A percentile compares a stretch with the other conserved stretches of the same genome.
phyloP scores from a whole-genome alignment of 2,888 invertebrate genomes.

The Drosophila emarginata region DNA sequence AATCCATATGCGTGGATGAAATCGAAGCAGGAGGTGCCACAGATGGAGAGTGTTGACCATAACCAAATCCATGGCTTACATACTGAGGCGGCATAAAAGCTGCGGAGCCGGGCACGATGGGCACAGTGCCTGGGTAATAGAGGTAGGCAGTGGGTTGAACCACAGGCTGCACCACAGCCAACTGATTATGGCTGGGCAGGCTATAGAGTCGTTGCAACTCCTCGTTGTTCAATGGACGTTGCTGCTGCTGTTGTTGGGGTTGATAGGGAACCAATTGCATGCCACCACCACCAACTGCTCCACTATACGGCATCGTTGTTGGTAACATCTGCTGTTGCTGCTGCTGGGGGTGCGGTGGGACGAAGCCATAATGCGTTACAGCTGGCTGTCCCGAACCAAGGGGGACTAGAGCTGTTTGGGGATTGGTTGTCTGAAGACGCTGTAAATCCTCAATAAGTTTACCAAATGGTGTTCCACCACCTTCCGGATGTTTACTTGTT shows the following conservation, averaged over 20 bases:
- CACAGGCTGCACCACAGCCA: slow-evolving; percentile 58
- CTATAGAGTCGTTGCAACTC: slow-evolving; percentile 80
- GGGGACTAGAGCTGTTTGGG: slow-evolving; percentile 71
- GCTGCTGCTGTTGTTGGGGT: slow-evolving; percentile 67
- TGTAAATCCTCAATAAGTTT: slow-evolving; percentile 83
- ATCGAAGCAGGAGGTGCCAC: slow-evolving; percentile 1
- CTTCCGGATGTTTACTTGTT: slow-evolving; percentile 82
- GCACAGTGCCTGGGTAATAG: slow-evolving; percentile 57
- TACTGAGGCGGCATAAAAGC: slow-evolving; percentile 69
- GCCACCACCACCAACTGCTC: slow-evolving; percentile 43
- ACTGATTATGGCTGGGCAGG: slow-evolving; percentile 68
- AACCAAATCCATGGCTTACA: slow-evolving; percentile 69
- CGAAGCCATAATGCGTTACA: slow-evolving; percentile 35
- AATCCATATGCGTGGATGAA: slow-evolving; percentile 53
- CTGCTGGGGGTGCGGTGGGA: background rate
- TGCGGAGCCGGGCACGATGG: slow-evolving; percentile 67
- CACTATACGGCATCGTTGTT: slow-evolving; percentile 40
- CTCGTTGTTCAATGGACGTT: slow-evolving; percentile 79
- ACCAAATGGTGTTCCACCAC: slow-evolving; percentile 26
- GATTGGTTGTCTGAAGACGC: slow-evolving; percentile 76
- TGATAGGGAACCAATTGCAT: slow-evolving; percentile 80
- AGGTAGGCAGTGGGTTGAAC: slow-evolving; percentile 47
- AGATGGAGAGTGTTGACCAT: slow-evolving; percentile 22
- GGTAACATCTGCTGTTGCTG: background rate
- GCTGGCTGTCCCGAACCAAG: slow-evolving; percentile 55